Conservation (phyloP, 2,888 invertebrate genomes). For the Pollenia griseotomentosa region DNA sequence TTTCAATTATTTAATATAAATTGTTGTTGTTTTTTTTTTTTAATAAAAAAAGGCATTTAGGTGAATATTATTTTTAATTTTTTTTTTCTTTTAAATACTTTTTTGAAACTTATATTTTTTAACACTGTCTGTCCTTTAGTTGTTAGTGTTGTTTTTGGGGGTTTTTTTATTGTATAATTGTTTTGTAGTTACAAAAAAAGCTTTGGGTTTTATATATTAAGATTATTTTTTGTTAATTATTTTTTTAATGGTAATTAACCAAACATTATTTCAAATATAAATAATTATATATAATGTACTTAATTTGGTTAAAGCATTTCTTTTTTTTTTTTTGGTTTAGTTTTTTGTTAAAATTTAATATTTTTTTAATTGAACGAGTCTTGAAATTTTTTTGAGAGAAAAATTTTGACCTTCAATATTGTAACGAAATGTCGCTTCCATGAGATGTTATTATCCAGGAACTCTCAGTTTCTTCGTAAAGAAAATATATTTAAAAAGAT, state of each 20-base stretch:
- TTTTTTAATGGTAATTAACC: not conserved
- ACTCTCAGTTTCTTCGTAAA: too few species aligned
- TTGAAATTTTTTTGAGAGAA: not conserved
- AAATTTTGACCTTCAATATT: too few species aligned
- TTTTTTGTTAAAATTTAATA: not conserved
- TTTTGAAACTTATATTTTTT: conserved; percentile 23
- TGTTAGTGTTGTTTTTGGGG: not conserved
- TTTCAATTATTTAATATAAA: conserved; percentile 30
- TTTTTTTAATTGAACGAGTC: not conserved
- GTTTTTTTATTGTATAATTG: not conserved
- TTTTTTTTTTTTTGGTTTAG: not conserved
- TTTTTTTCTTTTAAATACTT: conserved; percentile 9
- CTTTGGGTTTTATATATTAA: conserved; percentile 19
- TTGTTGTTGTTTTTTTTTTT: conserved; percentile 23
- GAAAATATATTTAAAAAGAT: too few species aligned
- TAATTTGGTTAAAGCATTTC: conserved; percentile 23
- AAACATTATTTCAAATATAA: conserved; percentile 18
- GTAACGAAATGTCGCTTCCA: too few species aligned
- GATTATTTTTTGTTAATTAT: conserved; percentile 9
- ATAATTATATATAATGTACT: conserved; percentile 14
- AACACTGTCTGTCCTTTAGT: conserved; percentile 18
- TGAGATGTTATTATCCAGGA: too few species aligned
- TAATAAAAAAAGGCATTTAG: conserved; percentile 71
- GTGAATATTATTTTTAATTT: conserved; percentile 60
- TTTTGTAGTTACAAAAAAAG: not conserved